Evolutionary conservation across 1,140 invertebrate genomes (phyloP).

Genomic region (Drosophila funebris): DNA sequence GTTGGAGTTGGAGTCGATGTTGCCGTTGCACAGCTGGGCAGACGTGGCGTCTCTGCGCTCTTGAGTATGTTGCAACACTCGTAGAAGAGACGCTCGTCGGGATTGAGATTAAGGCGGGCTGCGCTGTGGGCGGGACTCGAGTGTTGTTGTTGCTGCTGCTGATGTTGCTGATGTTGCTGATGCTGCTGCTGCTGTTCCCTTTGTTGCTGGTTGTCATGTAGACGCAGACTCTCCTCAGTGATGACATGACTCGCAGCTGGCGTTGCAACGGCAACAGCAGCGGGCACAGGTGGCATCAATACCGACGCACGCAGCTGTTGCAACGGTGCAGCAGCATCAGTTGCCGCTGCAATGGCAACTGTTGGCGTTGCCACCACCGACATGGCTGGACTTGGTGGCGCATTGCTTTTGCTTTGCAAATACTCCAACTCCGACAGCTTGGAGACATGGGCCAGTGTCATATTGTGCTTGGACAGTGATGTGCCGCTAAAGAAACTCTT

Average conservation of each 20-base stretch:
- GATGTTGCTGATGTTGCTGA: slow-evolving; percentile 31
- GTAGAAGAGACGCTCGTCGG: slow-evolving; percentile 81
- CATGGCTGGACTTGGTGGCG: not conserved
- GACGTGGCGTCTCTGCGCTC: slow-evolving; percentile 68
- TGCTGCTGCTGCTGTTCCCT: slow-evolving; percentile 35
- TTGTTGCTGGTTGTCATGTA: slow-evolving; percentile 62
- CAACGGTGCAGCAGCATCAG: not conserved
- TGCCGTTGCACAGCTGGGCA: slow-evolving; percentile 6
- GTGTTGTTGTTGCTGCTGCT: slow-evolving; percentile 33
- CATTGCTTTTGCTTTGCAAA: slow-evolving; percentile 65
- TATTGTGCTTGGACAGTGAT: slow-evolving; percentile 84
- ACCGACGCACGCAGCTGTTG: slow-evolving; percentile 59
- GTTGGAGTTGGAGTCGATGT: slow-evolving; percentile 14
- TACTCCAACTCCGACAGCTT: slow-evolving; percentile 85
- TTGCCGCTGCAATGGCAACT: not conserved
- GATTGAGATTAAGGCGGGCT: slow-evolving; percentile 75
- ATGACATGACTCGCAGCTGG: slow-evolving; percentile 45
- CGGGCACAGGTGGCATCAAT: slow-evolving; percentile 34
- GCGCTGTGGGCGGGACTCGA: slow-evolving; percentile 36
- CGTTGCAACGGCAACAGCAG: not conserved
- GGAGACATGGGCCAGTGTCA: slow-evolving; percentile 85
- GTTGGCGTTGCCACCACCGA: not conserved
- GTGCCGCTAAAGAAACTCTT: slow-evolving; percentile 84
- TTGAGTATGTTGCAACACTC: slow-evolving; percentile 83
- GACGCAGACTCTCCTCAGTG: slow-evolving; percentile 62